Evolutionary conservation across 2,113 vertebrate species (phyloP).

Genomic region (Telmatochromis sp.): DNA sequence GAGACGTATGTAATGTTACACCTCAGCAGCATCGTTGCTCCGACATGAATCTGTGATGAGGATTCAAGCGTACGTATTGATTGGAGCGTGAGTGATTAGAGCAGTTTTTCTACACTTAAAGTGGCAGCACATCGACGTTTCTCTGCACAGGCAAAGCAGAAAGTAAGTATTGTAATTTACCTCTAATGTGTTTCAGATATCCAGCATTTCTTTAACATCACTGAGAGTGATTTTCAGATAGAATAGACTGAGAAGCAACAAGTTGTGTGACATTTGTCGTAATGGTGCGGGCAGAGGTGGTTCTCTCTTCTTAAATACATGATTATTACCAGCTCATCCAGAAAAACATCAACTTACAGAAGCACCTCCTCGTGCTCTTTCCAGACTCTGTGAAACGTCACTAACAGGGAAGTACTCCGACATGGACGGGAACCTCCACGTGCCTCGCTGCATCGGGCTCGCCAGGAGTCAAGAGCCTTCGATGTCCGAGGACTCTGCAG

Average conservation of each 20-base stretch:
- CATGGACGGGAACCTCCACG: conserved; percentile 63
- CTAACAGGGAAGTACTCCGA: conserved; percentile 80
- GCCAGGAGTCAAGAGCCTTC: conserved; percentile 92
- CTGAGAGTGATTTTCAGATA: neutral
- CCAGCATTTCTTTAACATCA: neutral
- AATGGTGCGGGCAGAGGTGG: neutral
- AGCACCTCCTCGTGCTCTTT: neutral
- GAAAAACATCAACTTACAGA: neutral
- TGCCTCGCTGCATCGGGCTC: conserved; percentile 76
- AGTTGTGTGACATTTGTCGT: neutral
- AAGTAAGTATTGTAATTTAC: neutral
- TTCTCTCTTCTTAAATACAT: neutral
- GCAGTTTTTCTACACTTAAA: neutral
- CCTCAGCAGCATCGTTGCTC: neutral
- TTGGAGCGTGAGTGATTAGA: neutral
- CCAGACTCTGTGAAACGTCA: conserved; percentile 88
- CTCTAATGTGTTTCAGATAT: neutral
- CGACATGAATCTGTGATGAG: neutral
- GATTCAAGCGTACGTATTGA: neutral
- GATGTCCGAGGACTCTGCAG: conserved; percentile 77
- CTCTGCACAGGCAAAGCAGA: neutral
- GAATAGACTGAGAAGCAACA: neutral
- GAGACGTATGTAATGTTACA: neutral
- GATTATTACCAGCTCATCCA: neutral
- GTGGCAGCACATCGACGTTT: neutral